These are phyloP conservation scores for Campoletis sonorensis DNA, from an alignment of 1,140 invertebrate species.

Conservation along the genomic window DNA sequence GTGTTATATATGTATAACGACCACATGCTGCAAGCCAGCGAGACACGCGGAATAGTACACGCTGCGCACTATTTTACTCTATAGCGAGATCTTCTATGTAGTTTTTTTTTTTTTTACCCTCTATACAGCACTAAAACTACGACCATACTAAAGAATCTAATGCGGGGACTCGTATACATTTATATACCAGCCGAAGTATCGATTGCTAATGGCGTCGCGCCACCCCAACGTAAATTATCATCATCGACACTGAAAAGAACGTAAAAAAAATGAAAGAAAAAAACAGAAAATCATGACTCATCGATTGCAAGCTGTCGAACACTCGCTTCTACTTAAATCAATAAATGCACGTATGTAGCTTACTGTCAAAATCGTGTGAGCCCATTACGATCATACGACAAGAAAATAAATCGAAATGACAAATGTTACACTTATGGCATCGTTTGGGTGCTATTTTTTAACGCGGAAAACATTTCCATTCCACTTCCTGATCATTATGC, in stretches of 20 bases:
- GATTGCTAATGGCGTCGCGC: constrained; percentile 69
- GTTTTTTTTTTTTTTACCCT: background rate
- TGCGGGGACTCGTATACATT: background rate
- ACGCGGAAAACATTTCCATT: too few species aligned
- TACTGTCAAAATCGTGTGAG: background rate
- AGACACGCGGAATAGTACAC: constrained; percentile 32
- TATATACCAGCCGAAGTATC: constrained; percentile 58
- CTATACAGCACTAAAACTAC: constrained; percentile 13
- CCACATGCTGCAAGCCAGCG: constrained; percentile 17
- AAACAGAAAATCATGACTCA: constrained; percentile 67
- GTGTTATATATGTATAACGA: constrained; percentile 37
- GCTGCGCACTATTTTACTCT: background rate
- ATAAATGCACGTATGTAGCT: background rate
- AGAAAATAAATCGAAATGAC: background rate
- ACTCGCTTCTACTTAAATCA: constrained; percentile 6
- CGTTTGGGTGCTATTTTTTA: background rate
- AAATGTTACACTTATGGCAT: background rate
- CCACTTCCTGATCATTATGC: too few species aligned
- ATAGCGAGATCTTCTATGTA: constrained; percentile 6
- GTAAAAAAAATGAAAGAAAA: constrained; percentile 56
- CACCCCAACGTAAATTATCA: constrained; percentile 70
- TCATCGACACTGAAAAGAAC: constrained; percentile 60
- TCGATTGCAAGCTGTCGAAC: constrained; percentile 50
- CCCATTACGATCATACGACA: background rate
- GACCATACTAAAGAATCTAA: constrained; percentile 29